Evolutionary conservation across 1,140 invertebrate genomes (phyloP), one percentile per base, ranked within the genome.

Genomic region (Caenorhabditis brenneri): DNA sequence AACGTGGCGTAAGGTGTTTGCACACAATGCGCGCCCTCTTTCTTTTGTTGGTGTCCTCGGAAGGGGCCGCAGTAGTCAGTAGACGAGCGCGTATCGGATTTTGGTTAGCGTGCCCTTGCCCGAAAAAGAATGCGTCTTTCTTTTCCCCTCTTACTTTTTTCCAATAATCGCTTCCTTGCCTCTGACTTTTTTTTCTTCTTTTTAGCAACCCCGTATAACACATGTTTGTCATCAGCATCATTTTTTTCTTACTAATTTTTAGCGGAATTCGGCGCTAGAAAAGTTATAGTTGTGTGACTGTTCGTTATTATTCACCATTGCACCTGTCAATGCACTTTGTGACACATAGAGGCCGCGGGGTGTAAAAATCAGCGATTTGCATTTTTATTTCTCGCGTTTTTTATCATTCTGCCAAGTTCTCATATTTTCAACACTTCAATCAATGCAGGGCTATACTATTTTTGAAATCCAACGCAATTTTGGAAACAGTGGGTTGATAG

Each of bases 101-200:
- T 74, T 74, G 65, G 65, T 74, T 74, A 74, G 65, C 22, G 65
- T 74, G 65, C 65, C 65, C 65, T 39, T 74, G 65, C 65, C 65
- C 65, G 65, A 74, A 74, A 74, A 74, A 74, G 65, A 74, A 74
- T 39, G 65, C 36, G 65, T 65, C 7, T 74, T 74, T 74, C 65
- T 74, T 74, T 42, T 74, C 65, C 19, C 36, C 65, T 74, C 36
- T 74, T 74, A 42, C 33, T 74, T 74, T 74, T 74, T 9, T 36
- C 19, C 65, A 74, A 42, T 74, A 74, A 74, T 74, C 36, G 65
- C 36, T 42, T 74, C 36, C 22, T 42, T 24, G 5, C 65, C 19
- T 12, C 36, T 46, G 16, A 36, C 60, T 36, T 19, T 42, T 74
- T 74, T 60, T 1, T 22, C 15, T 33, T 22, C 33, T 60, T 24